Conservation (phyloP, 2,113 vertebrate genomes). For the Propithecus coquereli region DNA sequence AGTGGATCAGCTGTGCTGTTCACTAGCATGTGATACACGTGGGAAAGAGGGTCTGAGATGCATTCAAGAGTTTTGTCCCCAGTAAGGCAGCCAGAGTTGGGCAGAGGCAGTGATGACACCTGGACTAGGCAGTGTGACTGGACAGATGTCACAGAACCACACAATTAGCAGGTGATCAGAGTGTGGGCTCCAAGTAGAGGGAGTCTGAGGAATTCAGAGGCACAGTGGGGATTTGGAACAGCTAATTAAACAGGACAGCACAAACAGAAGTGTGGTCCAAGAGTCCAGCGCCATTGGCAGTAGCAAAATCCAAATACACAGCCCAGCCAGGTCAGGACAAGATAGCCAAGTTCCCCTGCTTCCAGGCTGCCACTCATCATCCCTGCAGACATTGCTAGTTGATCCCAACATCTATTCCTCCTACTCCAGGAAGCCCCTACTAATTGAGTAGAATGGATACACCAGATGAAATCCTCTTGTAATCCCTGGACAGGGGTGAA, state of each 20-base stretch:
- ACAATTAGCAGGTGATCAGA: neutral
- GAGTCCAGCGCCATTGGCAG: neutral
- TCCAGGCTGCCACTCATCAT: neutral
- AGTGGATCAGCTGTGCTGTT: neutral
- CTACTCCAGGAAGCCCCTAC: neutral
- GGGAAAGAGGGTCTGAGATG: neutral
- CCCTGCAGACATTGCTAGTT: neutral
- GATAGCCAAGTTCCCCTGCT: neutral
- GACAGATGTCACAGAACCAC: too few species aligned
- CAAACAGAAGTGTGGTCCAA: neutral
- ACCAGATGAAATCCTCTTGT: neutral
- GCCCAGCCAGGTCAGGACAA: neutral
- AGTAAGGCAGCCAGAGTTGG: neutral
- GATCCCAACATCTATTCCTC: neutral
- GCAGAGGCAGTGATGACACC: neutral
- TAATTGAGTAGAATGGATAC: rapidly evolving
- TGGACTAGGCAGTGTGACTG: too few species aligned
- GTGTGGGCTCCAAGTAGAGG: neutral
- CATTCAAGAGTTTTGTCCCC: neutral
- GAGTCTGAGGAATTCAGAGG: neutral
- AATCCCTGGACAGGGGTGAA: neutral
- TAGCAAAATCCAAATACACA: neutral
- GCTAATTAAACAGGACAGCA: neutral
- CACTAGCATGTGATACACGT: neutral
- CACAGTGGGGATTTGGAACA: neutral